Conservation (phyloP, 2,797 vertebrate genomes). For the Lutjanus argentimaculatus region DNA sequence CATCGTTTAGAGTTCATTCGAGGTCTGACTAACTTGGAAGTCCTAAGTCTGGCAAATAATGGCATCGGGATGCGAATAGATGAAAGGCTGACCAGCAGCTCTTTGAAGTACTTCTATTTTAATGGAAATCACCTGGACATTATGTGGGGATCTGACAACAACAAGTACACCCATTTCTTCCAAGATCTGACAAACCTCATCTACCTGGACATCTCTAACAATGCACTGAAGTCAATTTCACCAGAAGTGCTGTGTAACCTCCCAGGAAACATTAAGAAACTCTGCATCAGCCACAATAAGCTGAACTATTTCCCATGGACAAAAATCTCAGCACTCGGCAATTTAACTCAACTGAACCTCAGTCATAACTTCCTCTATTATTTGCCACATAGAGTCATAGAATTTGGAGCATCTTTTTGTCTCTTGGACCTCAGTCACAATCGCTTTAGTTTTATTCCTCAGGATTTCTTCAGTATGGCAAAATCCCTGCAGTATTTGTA, state of each 20-base stretch:
- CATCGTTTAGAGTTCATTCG: slow-evolving; percentile 84
- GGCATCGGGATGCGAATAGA: slow-evolving; percentile 84
- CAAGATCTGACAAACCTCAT: slow-evolving; percentile 81
- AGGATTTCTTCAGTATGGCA: slow-evolving; percentile 80
- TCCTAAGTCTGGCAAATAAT: slow-evolving; percentile 86
- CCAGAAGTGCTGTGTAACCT: slow-evolving; percentile 76
- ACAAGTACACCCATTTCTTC: slow-evolving; percentile 84
- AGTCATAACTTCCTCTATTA: slow-evolving; percentile 78
- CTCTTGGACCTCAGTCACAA: slow-evolving; percentile 89
- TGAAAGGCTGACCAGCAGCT: slow-evolving; percentile 76
- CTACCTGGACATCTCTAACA: slow-evolving; percentile 86
- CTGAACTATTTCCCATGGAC: slow-evolving; percentile 86
- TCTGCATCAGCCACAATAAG: slow-evolving; percentile 79
- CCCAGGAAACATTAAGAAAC: slow-evolving; percentile 74
- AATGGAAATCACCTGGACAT: slow-evolving; percentile 83
- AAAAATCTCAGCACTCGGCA: slow-evolving; percentile 76
- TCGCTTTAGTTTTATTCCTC: slow-evolving; percentile 77
- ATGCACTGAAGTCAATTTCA: slow-evolving; percentile 75
- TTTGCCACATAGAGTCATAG: slow-evolving; percentile 66
- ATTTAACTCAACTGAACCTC: slow-evolving; percentile 83
- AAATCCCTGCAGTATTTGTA: slow-evolving; percentile 73
- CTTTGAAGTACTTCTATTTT: slow-evolving; percentile 85
- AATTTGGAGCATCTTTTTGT: slow-evolving; percentile 73
- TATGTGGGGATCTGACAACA: slow-evolving; percentile 84
- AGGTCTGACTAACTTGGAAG: slow-evolving; percentile 76